These are phyloP conservation scores for Sycobia sp. DNA, from an alignment of 1,140 invertebrate species.

Conservation along the genomic window DNA sequence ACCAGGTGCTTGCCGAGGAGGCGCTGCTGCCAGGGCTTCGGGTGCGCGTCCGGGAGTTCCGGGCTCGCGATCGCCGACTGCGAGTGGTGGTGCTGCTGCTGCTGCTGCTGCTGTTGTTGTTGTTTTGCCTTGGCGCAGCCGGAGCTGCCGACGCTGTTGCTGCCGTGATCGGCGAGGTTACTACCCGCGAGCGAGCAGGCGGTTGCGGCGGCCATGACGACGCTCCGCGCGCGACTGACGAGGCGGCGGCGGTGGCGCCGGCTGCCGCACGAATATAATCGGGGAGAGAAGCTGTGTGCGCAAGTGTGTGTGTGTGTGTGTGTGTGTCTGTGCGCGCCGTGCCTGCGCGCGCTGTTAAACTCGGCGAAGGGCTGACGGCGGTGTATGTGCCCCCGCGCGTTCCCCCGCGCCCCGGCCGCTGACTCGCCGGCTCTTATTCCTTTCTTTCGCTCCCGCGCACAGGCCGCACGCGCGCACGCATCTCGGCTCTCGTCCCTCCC, in stretches of 20 bases:
- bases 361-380: slow-evolving; percentile 23
- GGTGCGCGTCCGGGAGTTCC: background rate
- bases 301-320: no score
- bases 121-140: no score
- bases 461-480: no score
- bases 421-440: no score
- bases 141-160: background rate
- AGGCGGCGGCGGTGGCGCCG: background rate
- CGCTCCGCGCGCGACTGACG: slow-evolving; percentile 32
- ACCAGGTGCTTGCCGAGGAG: slow-evolving; percentile 55
- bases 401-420: background rate
- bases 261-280: no score
- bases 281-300: no score
- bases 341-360: no score
- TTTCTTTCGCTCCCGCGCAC: no score
- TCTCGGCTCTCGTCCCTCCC: no score
- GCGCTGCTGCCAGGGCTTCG: slow-evolving; percentile 53
- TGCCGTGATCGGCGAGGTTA: background rate
- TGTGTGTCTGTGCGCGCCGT: no score
- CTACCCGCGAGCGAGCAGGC: background rate
- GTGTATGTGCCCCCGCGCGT: no score
- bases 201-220: slow-evolving; percentile 26
- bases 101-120: background rate
- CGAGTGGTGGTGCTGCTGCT: no score
- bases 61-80: background rate